Evolutionary conservation across 2,888 invertebrate genomes (phyloP).

Genomic region (Strigamia maritima): DNA sequence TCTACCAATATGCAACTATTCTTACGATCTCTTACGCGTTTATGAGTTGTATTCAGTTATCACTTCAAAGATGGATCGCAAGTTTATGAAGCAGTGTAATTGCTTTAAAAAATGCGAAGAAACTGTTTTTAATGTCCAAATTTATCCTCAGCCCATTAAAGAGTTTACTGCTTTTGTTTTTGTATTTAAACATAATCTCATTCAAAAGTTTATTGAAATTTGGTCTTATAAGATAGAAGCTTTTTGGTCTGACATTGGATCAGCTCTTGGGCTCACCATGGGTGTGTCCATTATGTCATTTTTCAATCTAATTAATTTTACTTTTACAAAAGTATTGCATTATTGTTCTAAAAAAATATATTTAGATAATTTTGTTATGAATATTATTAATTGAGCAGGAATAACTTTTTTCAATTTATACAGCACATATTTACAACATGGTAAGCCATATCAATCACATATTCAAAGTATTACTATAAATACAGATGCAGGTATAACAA

Average conservation of each 20-base stretch:
- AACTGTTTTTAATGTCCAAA: neutral
- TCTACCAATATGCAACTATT: neutral
- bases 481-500: no score
- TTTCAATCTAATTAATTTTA: neutral
- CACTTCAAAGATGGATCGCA: neutral
- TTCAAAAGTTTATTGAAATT: neutral
- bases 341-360: neutral
- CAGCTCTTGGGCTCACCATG: neutral
- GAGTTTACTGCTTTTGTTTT: neutral
- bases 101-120: neutral
- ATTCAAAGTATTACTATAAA: no score
- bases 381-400: no score
- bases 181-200: neutral
- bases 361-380: neutral
- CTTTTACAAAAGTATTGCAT: neutral
- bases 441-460: no score
- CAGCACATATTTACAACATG: no score
- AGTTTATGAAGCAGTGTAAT: neutral
- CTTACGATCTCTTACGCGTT: neutral
- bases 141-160: neutral
- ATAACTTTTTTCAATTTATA: no score
- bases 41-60: neutral
- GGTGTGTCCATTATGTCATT: neutral
- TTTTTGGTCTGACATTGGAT: neutral
- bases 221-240: neutral